A percentile compares a stretch with the other conserved stretches of the same genome.
These are phyloP conservation scores for Antrozous pallidus DNA, from an alignment of 2,797 vertebrate genomes.

Conservation along the genomic window DNA sequence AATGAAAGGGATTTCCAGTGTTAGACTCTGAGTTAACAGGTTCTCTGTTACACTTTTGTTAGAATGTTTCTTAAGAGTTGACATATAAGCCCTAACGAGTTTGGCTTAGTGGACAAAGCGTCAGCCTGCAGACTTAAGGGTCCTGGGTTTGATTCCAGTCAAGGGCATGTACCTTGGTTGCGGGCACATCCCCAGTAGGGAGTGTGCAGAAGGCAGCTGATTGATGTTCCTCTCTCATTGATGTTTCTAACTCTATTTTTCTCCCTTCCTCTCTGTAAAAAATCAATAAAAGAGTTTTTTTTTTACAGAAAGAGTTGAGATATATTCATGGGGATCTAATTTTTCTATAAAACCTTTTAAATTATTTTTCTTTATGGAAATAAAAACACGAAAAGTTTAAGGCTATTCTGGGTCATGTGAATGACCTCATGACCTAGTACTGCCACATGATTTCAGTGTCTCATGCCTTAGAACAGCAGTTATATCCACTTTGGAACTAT, in stretches of 20 bases:
- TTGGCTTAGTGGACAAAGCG: no score
- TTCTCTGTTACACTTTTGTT: background rate
- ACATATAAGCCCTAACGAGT: no score
- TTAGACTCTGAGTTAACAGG: background rate
- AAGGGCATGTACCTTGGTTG: no score
- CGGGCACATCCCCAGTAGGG: no score
- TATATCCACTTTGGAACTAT: constrained; percentile 4
- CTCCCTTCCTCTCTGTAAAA: no score
- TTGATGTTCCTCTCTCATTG: no score
- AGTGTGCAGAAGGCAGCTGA: no score
- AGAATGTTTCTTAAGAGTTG: background rate
- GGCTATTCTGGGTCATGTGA: background rate
- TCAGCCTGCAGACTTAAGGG: no score
- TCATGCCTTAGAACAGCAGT: background rate
- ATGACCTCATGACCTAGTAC: background rate
- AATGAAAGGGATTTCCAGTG: background rate
- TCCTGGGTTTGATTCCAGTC: no score
- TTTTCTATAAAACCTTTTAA: background rate
- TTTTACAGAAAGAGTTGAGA: background rate
- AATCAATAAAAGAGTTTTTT: no score
- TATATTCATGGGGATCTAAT: background rate
- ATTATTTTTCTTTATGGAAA: background rate
- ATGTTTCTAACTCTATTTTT: no score
- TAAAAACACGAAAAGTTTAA: constrained; percentile 6
- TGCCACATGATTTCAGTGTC: background rate